Conservation (phyloP, 2,888 invertebrate genomes). For the Cylloceria caligata region DNA sequence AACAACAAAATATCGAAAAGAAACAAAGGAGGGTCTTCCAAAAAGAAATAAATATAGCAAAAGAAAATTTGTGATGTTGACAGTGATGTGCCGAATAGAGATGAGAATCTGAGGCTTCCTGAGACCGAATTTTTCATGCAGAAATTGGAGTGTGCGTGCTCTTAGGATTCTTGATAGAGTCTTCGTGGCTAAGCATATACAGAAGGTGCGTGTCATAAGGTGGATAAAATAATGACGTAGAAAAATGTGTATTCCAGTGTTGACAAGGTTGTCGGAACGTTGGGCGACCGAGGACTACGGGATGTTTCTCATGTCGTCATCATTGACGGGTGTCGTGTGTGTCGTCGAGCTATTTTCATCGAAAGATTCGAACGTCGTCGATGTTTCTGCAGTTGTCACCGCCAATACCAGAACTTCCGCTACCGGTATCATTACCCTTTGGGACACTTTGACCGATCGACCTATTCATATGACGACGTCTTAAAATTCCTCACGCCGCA, state of each 20-base stretch:
- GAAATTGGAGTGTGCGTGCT: slow-evolving; percentile 51
- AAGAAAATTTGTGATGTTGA: slow-evolving; percentile 22
- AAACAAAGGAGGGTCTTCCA: not conserved
- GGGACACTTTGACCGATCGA: slow-evolving; percentile 46
- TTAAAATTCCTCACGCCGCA: slow-evolving; percentile 45
- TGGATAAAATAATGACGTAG: not conserved
- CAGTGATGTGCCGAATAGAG: slow-evolving; percentile 27
- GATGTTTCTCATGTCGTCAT: slow-evolving; percentile 25
- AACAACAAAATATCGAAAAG: not conserved
- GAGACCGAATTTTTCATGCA: slow-evolving; percentile 18
- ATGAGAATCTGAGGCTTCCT: slow-evolving; percentile 2
- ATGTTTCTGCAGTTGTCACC: slow-evolving; percentile 26
- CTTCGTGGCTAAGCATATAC: slow-evolving; percentile 4
- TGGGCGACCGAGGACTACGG: slow-evolving; percentile 48
- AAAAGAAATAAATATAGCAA: not conserved
- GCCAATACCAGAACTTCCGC: slow-evolving; percentile 18
- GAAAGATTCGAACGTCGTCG: slow-evolving; percentile 31
- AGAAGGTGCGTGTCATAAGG: slow-evolving; percentile 1
- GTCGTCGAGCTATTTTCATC: slow-evolving; percentile 18
- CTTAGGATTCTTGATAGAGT: slow-evolving; percentile 1
- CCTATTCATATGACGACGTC: slow-evolving; percentile 1
- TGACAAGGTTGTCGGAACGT: slow-evolving; percentile 17
- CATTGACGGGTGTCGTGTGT: slow-evolving; percentile 4
- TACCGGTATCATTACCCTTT: slow-evolving; percentile 23
- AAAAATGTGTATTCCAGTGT: slow-evolving; percentile 42